Conservation (phyloP, 2,797 vertebrate genomes). For the Pangasius larnaudii region DNA sequence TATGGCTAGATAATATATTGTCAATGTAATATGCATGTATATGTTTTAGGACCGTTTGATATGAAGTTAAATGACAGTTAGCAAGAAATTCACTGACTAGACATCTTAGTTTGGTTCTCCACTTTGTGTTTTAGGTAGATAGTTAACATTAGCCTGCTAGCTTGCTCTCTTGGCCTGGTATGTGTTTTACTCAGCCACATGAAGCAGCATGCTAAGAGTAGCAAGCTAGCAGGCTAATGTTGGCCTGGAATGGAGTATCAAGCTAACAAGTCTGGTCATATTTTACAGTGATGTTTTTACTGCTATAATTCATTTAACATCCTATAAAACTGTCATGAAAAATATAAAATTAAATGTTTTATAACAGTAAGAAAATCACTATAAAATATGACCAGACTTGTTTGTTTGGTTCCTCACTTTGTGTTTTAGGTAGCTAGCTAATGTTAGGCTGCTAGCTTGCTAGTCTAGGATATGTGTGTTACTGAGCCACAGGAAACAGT, state of each 20-base stretch:
- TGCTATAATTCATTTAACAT: background rate
- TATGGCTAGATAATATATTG: background rate
- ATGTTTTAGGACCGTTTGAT: background rate
- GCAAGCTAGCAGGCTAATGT: background rate
- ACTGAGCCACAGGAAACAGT: background rate
- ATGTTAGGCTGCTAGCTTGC: background rate
- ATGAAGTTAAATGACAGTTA: background rate
- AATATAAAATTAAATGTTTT: background rate
- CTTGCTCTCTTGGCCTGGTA: background rate
- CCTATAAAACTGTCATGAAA: background rate
- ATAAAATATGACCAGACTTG: background rate
- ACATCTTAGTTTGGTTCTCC: no score
- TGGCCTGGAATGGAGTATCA: no score
- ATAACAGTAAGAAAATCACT: background rate
- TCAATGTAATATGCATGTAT: background rate
- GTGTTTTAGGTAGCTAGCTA: background rate
- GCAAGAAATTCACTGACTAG: background rate
- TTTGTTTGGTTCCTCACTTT: background rate
- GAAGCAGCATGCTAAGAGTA: background rate
- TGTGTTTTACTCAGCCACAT: background rate
- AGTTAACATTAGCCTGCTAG: background rate
- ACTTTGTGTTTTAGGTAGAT: background rate
- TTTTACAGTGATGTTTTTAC: background rate
- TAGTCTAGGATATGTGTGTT: background rate
- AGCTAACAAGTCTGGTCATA: background rate